Base-by-base conservation (phyloP, 1,140 invertebrate species). In the Hyposmocoma kahamanoa region DNA sequence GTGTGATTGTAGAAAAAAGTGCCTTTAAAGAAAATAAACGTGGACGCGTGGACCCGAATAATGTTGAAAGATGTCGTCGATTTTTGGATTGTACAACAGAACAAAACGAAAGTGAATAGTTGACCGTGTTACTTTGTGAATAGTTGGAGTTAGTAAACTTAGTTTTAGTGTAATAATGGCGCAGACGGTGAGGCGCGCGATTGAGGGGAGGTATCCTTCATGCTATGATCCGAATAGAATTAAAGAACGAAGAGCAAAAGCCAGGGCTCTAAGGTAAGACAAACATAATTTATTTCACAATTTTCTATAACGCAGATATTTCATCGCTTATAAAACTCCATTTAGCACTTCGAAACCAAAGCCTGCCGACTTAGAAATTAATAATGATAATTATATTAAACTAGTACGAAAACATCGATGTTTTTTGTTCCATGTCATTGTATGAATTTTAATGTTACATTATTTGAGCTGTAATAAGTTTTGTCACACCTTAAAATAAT, bases 151-250 rank as follows among this genome's bases (percentile, higher is more conserved):
- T 62, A 44, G 58, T 53, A 65, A 55, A 58, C 56, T 50, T 44
- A 60, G 50, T 53, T 22, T 42, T 9, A 44, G 51, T 58, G 42
- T 62, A 6, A 81, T 69, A 72, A 84, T 84, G 78, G 78, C 81
- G 69, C 78, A 82, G 59, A 83, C 81, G 5, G 67, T 83, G 13
- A 65, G 81, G 56, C 69, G 72, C 42, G 66, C 81, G 47, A 59
- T 80, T 10, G 78, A 81, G 51, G 93, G 93, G 47, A 87, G 87
- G 59, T 89, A 90, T 72, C 93, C 94, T 42, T 89, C 92, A 1
- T 95, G 93, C 72, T 93, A 93, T 47, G 88, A 90, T 59, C 78
- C 76, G 42, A 87, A 87, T 53, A 90, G 94, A 56, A 84, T 95
- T 28, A 92, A 94, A 62, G 93, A 95, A 57, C 88, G 93, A 46